Evolutionary conservation across 2,888 invertebrate genomes (phyloP).

Genomic region (Thereva unica): DNA sequence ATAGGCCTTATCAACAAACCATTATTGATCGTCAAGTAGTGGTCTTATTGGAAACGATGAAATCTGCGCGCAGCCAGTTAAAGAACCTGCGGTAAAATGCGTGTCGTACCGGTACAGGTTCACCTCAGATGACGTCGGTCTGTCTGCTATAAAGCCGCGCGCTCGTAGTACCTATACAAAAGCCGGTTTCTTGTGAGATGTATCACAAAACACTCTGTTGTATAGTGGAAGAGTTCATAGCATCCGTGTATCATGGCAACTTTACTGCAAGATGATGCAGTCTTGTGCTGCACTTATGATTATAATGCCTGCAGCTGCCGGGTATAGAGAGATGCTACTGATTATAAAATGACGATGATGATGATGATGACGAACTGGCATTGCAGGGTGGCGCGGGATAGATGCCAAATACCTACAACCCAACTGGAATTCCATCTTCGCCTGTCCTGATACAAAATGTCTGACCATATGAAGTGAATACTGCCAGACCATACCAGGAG

Average conservation of each 20-base stretch:
- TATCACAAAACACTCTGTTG: constrained; percentile 7
- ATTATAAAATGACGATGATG: constrained; percentile 40
- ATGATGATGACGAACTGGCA: constrained; percentile 28
- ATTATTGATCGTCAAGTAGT: too few relatives aligned
- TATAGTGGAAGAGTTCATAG: not conserved
- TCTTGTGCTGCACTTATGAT: constrained; percentile 40
- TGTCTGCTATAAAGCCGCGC: constrained; percentile 35
- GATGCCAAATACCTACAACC: constrained; percentile 25
- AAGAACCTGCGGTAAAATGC: constrained; percentile 18
- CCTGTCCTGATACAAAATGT: constrained; percentile 35
- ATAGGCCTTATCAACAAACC: too few relatives aligned
- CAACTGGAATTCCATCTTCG: constrained; percentile 33
- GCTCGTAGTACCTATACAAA: not conserved
- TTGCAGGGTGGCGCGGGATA: constrained; percentile 5
- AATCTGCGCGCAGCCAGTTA: too few relatives aligned
- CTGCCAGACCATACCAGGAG: constrained; percentile 40
- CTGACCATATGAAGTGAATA: constrained; percentile 41
- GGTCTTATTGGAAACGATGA: too few relatives aligned
- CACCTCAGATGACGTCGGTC: constrained; percentile 39
- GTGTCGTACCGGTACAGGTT: constrained; percentile 26
- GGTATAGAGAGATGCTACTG: constrained; percentile 34
- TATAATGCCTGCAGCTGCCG: constrained; percentile 37
- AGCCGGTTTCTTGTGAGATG: constrained; percentile 27
- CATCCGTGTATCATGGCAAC: constrained; percentile 10
- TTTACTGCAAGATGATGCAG: constrained; percentile 35